These are phyloP conservation scores for Bubo bubo DNA, from an alignment of 2,113 vertebrate genomes.

Conservation along the genomic window DNA sequence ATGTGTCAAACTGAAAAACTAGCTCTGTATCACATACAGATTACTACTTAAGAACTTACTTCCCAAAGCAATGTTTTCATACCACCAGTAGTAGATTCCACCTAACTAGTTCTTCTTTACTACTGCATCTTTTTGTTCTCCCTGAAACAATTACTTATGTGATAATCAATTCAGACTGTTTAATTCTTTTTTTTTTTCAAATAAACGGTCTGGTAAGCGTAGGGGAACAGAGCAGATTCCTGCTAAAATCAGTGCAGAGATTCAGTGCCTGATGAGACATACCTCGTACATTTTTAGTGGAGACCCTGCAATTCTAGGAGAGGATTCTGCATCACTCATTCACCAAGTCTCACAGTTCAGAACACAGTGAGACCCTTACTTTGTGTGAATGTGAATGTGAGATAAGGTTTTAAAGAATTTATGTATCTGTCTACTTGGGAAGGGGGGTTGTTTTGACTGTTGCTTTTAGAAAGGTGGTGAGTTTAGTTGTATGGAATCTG, in stretches of 20 bases:
- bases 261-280: not conserved
- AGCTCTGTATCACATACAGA: not conserved
- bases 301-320: not conserved
- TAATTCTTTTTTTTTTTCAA: not conserved
- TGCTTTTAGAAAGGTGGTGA: not conserved
- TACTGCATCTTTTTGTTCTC: not conserved
- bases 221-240: not conserved
- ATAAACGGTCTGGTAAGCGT: not conserved
- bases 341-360: not conserved
- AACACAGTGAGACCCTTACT: not conserved
- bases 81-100: not conserved
- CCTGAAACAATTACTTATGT: not conserved
- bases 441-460: not conserved
- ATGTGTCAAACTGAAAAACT: not conserved
- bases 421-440: not conserved
- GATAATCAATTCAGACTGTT: not conserved
- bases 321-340: not conserved
- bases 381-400: not conserved
- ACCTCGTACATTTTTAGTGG: not conserved
- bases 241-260: not conserved
- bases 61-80: not conserved
- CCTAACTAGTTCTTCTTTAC: not conserved
- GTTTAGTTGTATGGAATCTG: not conserved
- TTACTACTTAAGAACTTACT: not conserved
- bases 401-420: not conserved